phyloP scores from a whole-genome alignment of 2,888 invertebrate genomes.

The Zaprionus bogoriensis region DNA sequence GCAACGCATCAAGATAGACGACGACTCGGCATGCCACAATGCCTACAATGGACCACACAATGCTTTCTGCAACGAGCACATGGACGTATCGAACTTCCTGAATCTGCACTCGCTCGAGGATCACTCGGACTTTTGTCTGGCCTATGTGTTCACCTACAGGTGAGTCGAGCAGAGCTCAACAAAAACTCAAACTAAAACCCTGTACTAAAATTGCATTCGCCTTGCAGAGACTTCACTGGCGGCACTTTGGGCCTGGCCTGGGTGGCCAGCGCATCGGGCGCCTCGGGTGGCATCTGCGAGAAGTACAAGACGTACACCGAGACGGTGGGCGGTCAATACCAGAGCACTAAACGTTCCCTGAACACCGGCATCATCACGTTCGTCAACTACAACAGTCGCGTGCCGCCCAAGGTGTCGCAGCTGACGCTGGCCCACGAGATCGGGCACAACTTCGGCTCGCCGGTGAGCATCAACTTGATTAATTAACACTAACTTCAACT shows the following conservation, averaged over 20 bases:
- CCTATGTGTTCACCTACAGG: slow-evolving; percentile 98
- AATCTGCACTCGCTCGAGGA: slow-evolving; percentile 98
- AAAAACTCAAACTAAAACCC: not conserved
- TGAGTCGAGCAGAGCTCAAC: slow-evolving; percentile 53
- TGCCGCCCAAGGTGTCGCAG: slow-evolving; percentile 98
- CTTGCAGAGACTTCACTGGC: slow-evolving; percentile 95
- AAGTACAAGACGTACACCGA: slow-evolving; percentile 98
- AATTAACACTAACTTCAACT: not conserved
- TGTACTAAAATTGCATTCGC: not conserved
- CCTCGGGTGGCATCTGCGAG: slow-evolving; percentile 99
- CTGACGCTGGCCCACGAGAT: slow-evolving; percentile 98
- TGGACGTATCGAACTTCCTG: slow-evolving; percentile 99
- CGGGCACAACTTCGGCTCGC: slow-evolving; percentile 99
- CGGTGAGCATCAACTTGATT: slow-evolving; percentile 85
- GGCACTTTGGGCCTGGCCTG: slow-evolving; percentile 99
- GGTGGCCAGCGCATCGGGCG: slow-evolving; percentile 99
- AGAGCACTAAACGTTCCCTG: slow-evolving; percentile 95
- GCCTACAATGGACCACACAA: slow-evolving; percentile 88
- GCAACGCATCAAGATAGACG: slow-evolving; percentile 91
- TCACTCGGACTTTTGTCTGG: slow-evolving; percentile 99
- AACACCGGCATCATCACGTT: slow-evolving; percentile 99
- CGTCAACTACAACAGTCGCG: slow-evolving; percentile 98
- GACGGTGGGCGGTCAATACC: slow-evolving; percentile 96
- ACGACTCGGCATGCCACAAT: slow-evolving; percentile 90
- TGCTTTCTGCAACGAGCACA: slow-evolving; percentile 97